phyloP scores from a whole-genome alignment of 2,797 vertebrate genomes.

The Acanthopagrus latus region DNA sequence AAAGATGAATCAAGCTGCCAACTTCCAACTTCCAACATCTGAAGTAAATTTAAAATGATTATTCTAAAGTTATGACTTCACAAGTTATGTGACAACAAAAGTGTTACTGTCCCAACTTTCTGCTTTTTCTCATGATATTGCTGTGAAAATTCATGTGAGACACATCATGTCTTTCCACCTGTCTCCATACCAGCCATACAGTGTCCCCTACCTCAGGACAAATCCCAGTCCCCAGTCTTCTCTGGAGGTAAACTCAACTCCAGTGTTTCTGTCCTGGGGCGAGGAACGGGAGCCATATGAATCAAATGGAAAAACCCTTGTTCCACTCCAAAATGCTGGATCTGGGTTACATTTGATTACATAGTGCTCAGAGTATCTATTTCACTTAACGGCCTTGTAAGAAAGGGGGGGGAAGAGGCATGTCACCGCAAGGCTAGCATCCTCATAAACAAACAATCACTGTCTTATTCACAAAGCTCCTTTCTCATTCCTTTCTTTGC shows the following conservation, averaged over 20 bases:
- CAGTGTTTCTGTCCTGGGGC: conserved; percentile 39
- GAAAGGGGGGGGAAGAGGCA: conserved; percentile 44
- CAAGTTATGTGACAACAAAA: neutral
- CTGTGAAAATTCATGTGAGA: conserved; percentile 18
- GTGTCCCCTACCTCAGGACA: conserved; percentile 27
- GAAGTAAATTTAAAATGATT: conserved; percentile 24
- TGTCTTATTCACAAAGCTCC: conserved; percentile 76
- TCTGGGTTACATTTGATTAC: conserved; percentile 70
- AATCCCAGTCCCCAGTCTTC: conserved; percentile 22
- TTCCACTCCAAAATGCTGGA: conserved; percentile 51
- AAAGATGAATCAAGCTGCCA: conserved; percentile 12
- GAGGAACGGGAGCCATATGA: conserved; percentile 48
- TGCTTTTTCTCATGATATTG: neutral
- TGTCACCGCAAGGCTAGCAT: conserved; percentile 74
- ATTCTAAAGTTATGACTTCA: neutral
- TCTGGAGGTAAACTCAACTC: conserved; percentile 44
- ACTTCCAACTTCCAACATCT: conserved; percentile 35
- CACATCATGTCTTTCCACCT: conserved; percentile 21
- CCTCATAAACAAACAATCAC: conserved; percentile 77
- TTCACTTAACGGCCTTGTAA: conserved; percentile 64
- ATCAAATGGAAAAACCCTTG: conserved; percentile 55
- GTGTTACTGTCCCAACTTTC: neutral
- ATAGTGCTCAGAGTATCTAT: conserved; percentile 59
- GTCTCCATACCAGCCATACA: conserved; percentile 29
- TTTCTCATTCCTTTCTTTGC: conserved; percentile 67